Evolutionary conservation across 2,113 vertebrate genomes (phyloP).

Genomic region (Jaculus jaculus): DNA sequence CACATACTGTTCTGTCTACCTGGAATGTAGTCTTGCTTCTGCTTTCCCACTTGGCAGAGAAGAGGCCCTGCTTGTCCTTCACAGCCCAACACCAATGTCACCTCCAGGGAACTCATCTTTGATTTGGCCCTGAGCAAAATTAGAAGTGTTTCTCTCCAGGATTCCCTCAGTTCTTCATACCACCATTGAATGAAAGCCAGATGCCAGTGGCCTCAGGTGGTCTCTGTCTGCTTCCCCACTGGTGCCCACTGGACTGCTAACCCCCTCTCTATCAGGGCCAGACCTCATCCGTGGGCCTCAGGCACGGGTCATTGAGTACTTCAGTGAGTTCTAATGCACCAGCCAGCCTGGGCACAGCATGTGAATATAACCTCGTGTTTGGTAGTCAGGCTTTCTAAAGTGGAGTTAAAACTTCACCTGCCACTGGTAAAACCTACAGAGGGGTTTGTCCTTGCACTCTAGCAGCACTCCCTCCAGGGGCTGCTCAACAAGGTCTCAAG

Average conservation of each 20-base stretch:
- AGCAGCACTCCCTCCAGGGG: not conserved
- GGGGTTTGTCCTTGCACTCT: not conserved
- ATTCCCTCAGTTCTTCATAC: not conserved
- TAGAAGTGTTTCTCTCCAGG: not conserved
- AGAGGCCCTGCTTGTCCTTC: not conserved
- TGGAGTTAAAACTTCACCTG: slow-evolving; percentile 36
- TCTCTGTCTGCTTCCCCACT: not conserved
- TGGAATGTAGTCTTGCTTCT: slow-evolving; percentile 34
- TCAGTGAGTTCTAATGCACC: not conserved
- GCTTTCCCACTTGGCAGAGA: slow-evolving; percentile 28
- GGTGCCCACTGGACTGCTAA: not conserved
- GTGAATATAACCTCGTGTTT: not conserved
- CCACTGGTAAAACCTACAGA: not conserved
- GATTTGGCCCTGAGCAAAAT: not conserved
- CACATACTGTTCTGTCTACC: slow-evolving; percentile 3
- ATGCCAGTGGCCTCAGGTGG: not conserved
- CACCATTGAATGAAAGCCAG: not conserved
- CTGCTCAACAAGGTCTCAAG: not conserved
- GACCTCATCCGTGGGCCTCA: not conserved
- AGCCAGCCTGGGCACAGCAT: not conserved
- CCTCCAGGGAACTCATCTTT: slow-evolving; percentile 9
- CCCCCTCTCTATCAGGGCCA: not conserved
- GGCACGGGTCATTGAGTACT: not conserved
- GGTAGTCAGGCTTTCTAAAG: slow-evolving; percentile 30
- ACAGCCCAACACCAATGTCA: not conserved